A percentile compares a stretch with the other conserved stretches of the same genome.
Evolutionary conservation across 2,113 vertebrate species (phyloP).

Genomic region (Ptyas mucosa): DNA sequence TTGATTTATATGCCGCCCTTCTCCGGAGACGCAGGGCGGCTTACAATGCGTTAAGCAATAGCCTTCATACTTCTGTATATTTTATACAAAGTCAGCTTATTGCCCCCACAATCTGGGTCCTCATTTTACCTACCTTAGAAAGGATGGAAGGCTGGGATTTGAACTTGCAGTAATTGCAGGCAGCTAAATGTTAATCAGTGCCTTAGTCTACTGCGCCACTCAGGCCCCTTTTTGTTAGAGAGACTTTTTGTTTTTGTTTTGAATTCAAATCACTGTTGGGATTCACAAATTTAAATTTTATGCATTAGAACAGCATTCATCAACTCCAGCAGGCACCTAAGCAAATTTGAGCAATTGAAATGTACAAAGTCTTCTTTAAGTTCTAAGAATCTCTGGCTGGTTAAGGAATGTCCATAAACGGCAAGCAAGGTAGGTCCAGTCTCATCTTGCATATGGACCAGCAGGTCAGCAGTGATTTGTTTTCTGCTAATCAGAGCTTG

Average conservation of each 20-base stretch:
- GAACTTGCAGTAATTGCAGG: too few species aligned
- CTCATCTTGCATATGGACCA: background rate
- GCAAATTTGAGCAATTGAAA: background rate
- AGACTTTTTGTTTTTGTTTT: background rate
- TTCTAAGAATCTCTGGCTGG: background rate
- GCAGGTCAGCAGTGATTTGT: background rate
- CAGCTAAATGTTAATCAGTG: too few species aligned
- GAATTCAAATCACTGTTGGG: background rate
- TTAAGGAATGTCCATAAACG: background rate
- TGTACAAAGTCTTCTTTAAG: background rate
- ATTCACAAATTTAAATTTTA: background rate
- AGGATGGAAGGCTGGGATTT: too few species aligned
- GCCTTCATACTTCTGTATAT: too few species aligned
- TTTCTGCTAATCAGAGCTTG: background rate
- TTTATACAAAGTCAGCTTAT: too few species aligned
- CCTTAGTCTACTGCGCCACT: too few species aligned
- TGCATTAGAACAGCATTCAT: background rate
- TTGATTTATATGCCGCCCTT: too few species aligned
- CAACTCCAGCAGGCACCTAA: background rate
- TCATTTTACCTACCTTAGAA: too few species aligned
- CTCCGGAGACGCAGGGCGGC: too few species aligned
- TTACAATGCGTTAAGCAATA: too few species aligned
- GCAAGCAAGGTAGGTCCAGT: background rate
- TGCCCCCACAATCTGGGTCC: too few species aligned
- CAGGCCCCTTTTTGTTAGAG: too few species aligned